Base-by-base conservation (phyloP, 2,888 invertebrate species). In the Perithous albicinctus region DNA sequence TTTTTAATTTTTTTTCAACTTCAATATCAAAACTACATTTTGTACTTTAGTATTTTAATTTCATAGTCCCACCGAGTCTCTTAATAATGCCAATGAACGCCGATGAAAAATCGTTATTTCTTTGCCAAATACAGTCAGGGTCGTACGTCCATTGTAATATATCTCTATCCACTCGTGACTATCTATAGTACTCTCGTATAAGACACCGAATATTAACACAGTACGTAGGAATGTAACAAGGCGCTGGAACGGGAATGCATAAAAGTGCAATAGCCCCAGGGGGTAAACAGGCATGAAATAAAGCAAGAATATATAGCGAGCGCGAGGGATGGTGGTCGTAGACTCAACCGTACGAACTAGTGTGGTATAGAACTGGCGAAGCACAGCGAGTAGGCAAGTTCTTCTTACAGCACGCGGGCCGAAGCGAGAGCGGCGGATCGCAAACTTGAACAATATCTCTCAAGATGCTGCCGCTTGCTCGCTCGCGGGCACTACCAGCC, bases 371-470 rank as follows among this genome's bases (percentile, higher is more conserved):
- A 61, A 54, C 70, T 43, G n/a, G 23, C 48, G 67, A 48, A 83
- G 79, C 41, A 10, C 67, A 26, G 38, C 7, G 46, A 66, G 38
- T 38, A 38, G 38, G 56, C 66, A 23, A 48, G 41, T 41, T 54
- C 54, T 67, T 51, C 61, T 51, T n/a, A n/a, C n/a, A 56, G 41
- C 66, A 56, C 54, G 59, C 35, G 48, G 41, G 61, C 32, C 56
- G 48, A 54, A 41, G 66, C 43, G 64, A 72, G 72, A 72, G 72
- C 72, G 81, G 46, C 67, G 67, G 76, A 73, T 67, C 84, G 76
- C 86, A 86, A 88, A 87, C 86, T 89, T 85, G 85, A 87, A 88
- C 87, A 89, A 87, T 88, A 88, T 88, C 86, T 87, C 83, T 86
- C 83, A 86, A 88, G 88, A 88, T 86, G 87, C 86, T 82, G 73